Evolutionary conservation across 2,797 vertebrate species (phyloP).

Genomic region (Eulemur rubriventer): DNA sequence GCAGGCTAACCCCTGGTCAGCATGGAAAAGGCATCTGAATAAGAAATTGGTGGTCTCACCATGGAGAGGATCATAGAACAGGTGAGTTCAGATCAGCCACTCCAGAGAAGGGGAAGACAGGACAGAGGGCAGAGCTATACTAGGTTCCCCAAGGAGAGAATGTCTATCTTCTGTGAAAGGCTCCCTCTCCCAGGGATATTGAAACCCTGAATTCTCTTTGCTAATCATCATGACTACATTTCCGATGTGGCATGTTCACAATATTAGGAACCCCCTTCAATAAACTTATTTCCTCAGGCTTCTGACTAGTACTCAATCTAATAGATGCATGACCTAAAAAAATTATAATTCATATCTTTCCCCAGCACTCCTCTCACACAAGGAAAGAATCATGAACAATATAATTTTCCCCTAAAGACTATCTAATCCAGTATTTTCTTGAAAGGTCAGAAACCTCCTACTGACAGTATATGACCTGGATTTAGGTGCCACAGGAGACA

Average conservation of each 20-base stretch:
- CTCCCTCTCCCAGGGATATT: neutral
- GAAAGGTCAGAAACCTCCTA: slow-evolving; percentile 46
- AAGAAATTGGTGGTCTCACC: neutral
- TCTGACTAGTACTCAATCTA: neutral
- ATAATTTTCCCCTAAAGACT: slow-evolving; percentile 18
- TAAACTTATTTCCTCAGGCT: neutral
- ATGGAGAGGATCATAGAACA: neutral
- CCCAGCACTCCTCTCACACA: neutral
- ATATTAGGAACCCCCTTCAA: neutral
- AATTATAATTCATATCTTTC: neutral
- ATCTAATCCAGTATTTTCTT: slow-evolving; percentile 29
- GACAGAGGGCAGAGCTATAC: neutral
- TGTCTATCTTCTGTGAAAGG: neutral
- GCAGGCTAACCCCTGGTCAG: neutral
- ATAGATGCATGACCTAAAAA: neutral
- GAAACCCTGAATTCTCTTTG: neutral
- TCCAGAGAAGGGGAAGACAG: neutral
- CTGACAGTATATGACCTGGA: slow-evolving; percentile 20
- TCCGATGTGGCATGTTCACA: neutral
- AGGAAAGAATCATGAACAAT: neutral
- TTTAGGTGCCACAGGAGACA: slow-evolving; percentile 40
- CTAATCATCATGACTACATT: neutral
- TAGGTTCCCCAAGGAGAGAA: neutral
- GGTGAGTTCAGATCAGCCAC: neutral
- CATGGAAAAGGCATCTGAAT: neutral